Evolutionary conservation across 2,113 vertebrate species (phyloP), one percentile per base, ranked within the genome.

Genomic region (Hypomesus transpacificus): DNA sequence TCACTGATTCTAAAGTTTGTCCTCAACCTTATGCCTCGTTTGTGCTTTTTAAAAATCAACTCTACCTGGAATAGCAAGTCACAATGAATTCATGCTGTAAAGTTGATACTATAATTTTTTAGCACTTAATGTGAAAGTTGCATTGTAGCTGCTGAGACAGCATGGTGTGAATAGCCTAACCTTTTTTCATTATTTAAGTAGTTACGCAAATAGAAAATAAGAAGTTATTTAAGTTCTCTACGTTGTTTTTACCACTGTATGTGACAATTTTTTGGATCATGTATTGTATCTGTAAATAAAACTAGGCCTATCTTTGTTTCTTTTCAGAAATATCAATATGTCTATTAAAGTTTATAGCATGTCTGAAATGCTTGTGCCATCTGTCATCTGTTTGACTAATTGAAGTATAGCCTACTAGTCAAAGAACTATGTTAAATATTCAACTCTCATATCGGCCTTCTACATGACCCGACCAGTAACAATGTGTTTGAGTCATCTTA

Each of bases 81-180:
- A 85, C 88, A 85, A 83, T 84, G 77, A 91, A 87, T 88, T 85
- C 78, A 90, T 92, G 88, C 91, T 92, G 90, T 92, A 89, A 70
- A 89, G 89, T 89, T 82, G 85, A 87, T 88, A 90, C 80, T 84
- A 84, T 89, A 83, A 80, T 82, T 86, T 88, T 86, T 90, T 90
- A 93, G 92, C 91, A 93, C 92, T 93, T 93, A 93, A 93, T 93
- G 92, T 93, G 92, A 93, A 93, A 87, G 81, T 89, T 92, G 88
- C 88, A 92, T 90, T 90, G 87, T 89, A 92, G 90, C 90, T 92
- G 91, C 91, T 92, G 88, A 92, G 87, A 89, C 79, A 82, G 87
- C 84, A 80, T 90, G 87, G 87, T 92, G 92, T 92, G 92, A 92
- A 92, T 92, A 92, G 91, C 90, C 91, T 92, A 92, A 91, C 92